phyloP scores from a whole-genome alignment of 2,888 invertebrate species.

The Enoplolaimus lenunculus region DNA sequence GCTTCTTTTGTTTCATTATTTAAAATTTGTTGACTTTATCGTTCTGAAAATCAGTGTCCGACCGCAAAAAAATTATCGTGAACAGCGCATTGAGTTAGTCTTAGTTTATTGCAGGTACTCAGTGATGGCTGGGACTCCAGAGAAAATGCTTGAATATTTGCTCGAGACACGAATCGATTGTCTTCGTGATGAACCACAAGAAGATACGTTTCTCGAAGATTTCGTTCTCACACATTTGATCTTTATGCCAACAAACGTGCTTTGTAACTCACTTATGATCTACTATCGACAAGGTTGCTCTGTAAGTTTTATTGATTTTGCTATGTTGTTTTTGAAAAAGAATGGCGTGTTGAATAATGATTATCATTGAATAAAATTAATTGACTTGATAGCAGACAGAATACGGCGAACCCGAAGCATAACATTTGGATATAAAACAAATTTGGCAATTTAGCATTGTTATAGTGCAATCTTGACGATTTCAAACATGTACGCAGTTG shows the following conservation, averaged over 20 bases:
- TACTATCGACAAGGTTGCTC: slow-evolving; percentile 32
- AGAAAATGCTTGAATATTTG: slow-evolving; percentile 70
- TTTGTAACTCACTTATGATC: slow-evolving; percentile 47
- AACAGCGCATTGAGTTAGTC: too few relatives aligned
- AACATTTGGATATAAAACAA: too few relatives aligned
- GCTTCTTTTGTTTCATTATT: too few relatives aligned
- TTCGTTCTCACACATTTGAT: slow-evolving; percentile 67
- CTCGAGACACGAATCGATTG: slow-evolving; percentile 62
- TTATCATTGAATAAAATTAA: too few relatives aligned
- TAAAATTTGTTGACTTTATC: too few relatives aligned
- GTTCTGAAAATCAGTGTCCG: too few relatives aligned
- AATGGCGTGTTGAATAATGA: neutral
- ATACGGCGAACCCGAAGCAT: too few relatives aligned
- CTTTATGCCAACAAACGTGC: slow-evolving; percentile 61
- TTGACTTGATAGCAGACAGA: too few relatives aligned
- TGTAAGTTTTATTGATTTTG: slow-evolving; percentile 21
- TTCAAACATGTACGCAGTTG: too few relatives aligned
- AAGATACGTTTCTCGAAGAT: slow-evolving; percentile 55
- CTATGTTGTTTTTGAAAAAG: neutral
- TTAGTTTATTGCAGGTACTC: slow-evolving; percentile 52
- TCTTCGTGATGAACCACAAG: slow-evolving; percentile 23
- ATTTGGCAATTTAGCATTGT: too few relatives aligned
- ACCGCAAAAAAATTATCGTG: too few relatives aligned
- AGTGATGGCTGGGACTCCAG: slow-evolving; percentile 69
- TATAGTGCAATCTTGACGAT: too few relatives aligned